Evolutionary conservation across 1,140 invertebrate genomes (phyloP).

Genomic region (Diorhabda carinulata): DNA sequence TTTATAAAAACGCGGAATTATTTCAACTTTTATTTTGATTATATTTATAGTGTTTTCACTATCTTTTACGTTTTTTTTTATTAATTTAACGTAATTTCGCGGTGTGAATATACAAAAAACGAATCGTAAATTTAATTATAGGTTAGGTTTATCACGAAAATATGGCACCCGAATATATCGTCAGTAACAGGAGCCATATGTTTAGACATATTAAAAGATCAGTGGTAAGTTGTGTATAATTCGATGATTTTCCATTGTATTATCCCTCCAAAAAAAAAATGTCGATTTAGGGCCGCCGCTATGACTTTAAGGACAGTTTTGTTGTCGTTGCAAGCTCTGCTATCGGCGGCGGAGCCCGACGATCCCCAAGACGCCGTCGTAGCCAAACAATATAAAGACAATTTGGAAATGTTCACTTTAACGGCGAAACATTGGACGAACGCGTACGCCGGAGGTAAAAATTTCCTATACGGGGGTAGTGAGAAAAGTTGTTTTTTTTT

Average conservation of each 20-base stretch:
- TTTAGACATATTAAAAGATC: slow-evolving; percentile 98
- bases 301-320: slow-evolving; percentile 96
- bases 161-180: slow-evolving; percentile 99
- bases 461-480: not conserved
- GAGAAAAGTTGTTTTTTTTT: not conserved
- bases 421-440: slow-evolving; percentile 95
- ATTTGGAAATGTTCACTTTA: slow-evolving; percentile 76
- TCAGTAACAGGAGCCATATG: slow-evolving; percentile 99
- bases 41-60: too few relatives aligned
- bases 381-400: slow-evolving; percentile 91
- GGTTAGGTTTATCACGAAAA: slow-evolving; percentile 93
- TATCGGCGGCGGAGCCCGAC: slow-evolving; percentile 92
- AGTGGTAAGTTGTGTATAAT: slow-evolving; percentile 67
- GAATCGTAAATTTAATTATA: slow-evolving; percentile 45
- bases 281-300: slow-evolving; percentile 82
- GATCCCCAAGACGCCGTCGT: slow-evolving; percentile 98
- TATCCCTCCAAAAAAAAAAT: not conserved
- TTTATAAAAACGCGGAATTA: not conserved
- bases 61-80: not conserved
- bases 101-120: not conserved
- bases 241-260: not conserved
- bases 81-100: not conserved
- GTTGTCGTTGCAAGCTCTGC: slow-evolving; percentile 85
- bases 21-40: slow-evolving; percentile 6
- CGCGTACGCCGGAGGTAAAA: slow-evolving; percentile 81